These are phyloP conservation scores for Colossoma macropomum DNA, from an alignment of 2,113 vertebrate genomes.

Conservation along the genomic window DNA sequence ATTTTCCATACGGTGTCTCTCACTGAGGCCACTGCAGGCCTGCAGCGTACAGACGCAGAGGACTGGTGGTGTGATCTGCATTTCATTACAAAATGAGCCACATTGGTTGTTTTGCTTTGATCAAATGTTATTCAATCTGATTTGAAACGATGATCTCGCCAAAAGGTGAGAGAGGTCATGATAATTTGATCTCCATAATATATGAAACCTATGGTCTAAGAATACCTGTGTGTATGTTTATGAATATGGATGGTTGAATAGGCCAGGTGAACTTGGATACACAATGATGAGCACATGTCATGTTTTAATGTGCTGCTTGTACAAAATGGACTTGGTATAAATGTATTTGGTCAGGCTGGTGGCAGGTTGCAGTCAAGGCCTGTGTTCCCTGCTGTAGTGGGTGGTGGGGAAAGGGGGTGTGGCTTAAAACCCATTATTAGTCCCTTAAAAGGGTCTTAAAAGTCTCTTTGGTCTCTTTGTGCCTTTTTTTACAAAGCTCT, in stretches of 20 bases:
- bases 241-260: neutral
- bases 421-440: constrained; percentile 9
- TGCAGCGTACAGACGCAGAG: neutral
- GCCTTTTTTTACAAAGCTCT: neutral
- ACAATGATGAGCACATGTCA: neutral
- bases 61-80: neutral
- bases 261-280: neutral
- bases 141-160: neutral
- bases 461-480: neutral
- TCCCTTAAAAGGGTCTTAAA: neutral
- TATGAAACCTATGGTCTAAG: neutral
- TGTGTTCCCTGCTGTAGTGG: neutral
- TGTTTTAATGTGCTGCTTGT: neutral
- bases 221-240: neutral
- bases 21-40: neutral
- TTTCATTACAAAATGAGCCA: neutral
- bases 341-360: neutral
- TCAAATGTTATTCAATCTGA: neutral
- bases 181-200: neutral
- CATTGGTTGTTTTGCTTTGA: neutral
- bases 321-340: neutral
- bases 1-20: neutral
- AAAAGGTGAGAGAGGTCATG: neutral
- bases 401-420: neutral
- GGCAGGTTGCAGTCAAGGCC: neutral